phyloP scores from a whole-genome alignment of 2,888 invertebrate genomes.

The Hololepta plana region DNA sequence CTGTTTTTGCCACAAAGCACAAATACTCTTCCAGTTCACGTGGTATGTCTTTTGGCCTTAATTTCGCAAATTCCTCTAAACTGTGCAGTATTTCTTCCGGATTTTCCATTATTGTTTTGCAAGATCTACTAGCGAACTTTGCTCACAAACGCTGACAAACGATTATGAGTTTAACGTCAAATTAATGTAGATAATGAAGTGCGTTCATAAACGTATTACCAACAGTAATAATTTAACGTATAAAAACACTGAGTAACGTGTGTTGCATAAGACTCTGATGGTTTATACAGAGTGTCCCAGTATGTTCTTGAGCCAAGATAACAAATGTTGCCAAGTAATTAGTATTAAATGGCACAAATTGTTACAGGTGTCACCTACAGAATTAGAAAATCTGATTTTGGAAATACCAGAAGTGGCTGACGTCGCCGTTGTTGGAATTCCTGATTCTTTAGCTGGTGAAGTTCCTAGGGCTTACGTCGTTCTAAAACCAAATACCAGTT shows the following conservation, averaged over 20 bases:
- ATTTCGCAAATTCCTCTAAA: conserved; percentile 65
- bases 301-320: neutral
- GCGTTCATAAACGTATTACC: no score
- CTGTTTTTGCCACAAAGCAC: conserved; percentile 79
- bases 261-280: no score
- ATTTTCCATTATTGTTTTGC: conserved; percentile 55
- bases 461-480: conserved; percentile 59
- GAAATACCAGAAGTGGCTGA: conserved; percentile 54
- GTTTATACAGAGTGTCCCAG: neutral
- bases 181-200: conserved; percentile 8
- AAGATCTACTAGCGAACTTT: conserved; percentile 8
- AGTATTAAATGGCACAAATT: no score
- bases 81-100: conserved; percentile 70
- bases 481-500: conserved; percentile 31
- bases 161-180: conserved; percentile 9
- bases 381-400: conserved; percentile 59
- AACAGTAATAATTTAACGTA: no score
- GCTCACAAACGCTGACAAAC: conserved; percentile 8
- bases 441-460: conserved; percentile 52
- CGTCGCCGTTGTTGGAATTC: conserved; percentile 61
- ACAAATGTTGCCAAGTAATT: neutral
- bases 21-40: conserved; percentile 79
- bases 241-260: no score
- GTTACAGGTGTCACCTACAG: conserved; percentile 65
- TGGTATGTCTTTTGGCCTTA: conserved; percentile 63